Conservation (phyloP, 2,888 invertebrate species). For the Philaethria dido region DNA sequence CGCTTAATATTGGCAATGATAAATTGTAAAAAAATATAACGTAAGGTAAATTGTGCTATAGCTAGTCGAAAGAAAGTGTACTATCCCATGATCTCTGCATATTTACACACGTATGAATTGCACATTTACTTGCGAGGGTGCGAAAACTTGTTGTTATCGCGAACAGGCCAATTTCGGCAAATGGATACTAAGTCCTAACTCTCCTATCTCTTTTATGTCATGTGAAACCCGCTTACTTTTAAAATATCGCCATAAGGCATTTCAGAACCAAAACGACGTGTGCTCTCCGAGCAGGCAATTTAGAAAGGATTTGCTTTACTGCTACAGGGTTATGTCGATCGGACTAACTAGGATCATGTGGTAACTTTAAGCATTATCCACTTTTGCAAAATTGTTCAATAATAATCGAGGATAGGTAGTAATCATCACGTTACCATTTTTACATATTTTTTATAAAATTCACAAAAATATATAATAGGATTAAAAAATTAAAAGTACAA, state of each 20-base stretch:
- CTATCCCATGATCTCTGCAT: conserved; percentile 42
- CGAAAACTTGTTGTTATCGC: conserved; percentile 84
- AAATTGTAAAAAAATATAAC: conserved; percentile 60
- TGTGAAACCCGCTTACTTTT: conserved; percentile 70
- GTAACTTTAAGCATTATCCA: conserved; percentile 52
- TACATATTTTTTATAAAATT: not conserved
- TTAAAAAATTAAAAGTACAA: too few relatives aligned
- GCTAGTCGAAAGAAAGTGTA: conserved; percentile 23
- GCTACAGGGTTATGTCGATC: conserved; percentile 55
- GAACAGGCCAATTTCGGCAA: conserved; percentile 82
- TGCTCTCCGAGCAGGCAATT: conserved; percentile 68
- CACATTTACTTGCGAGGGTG: conserved; percentile 82
- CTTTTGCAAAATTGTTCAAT: conserved; percentile 42
- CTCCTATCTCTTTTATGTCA: conserved; percentile 80
- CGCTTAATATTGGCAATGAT: conserved; percentile 68
- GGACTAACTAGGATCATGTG: conserved; percentile 46
- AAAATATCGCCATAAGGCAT: conserved; percentile 76
- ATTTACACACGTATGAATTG: conserved; percentile 81
- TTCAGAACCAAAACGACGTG: conserved; percentile 56
- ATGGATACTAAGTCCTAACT: conserved; percentile 84
- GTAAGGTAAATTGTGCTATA: conserved; percentile 31
- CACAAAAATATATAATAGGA: too few relatives aligned
- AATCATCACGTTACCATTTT: not conserved
- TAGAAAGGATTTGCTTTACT: conserved; percentile 77
- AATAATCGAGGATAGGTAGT: conserved; percentile 30